Conservation (phyloP, 2,797 vertebrate species). For the Helicolenus hilgendorfi region DNA sequence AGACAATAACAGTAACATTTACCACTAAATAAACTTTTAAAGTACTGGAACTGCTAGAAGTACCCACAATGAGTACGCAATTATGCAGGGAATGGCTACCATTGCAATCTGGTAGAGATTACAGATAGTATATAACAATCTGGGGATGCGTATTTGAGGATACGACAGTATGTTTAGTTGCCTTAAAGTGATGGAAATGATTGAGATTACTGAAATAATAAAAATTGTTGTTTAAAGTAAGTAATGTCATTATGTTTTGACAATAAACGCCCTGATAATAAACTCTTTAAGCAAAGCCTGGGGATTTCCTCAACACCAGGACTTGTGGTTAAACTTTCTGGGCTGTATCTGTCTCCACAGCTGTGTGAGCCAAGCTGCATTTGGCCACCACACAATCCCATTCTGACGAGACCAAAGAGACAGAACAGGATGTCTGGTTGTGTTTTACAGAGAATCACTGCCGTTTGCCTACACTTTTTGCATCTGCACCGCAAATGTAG, state of each 20-base stretch:
- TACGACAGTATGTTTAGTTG: neutral
- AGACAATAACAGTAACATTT: conserved; percentile 5
- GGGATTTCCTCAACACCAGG: conserved; percentile 62
- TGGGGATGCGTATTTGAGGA: neutral
- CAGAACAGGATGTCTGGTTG: conserved; percentile 77
- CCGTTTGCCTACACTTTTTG: conserved; percentile 23
- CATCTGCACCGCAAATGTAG: conserved; percentile 46
- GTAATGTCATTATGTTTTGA: conserved; percentile 2
- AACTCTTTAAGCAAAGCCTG: conserved; percentile 35
- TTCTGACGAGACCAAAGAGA: conserved; percentile 60
- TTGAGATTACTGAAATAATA: neutral
- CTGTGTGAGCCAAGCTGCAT: conserved; percentile 51
- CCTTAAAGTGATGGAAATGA: conserved; percentile 3
- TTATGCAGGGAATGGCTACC: neutral
- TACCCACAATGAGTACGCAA: neutral
- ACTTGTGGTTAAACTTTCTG: conserved; percentile 60
- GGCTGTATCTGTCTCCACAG: conserved; percentile 49
- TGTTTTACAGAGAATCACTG: conserved; percentile 67
- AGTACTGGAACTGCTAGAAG: neutral
- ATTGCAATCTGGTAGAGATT: neutral
- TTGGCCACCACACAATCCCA: conserved; percentile 44
- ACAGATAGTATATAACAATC: neutral
- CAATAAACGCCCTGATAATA: conserved; percentile 8
- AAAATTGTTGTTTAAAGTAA: neutral
- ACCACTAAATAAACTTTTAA: neutral